These are phyloP conservation scores for Byasa hedistus DNA, from an alignment of 2,888 invertebrate genomes.

Conservation along the genomic window DNA sequence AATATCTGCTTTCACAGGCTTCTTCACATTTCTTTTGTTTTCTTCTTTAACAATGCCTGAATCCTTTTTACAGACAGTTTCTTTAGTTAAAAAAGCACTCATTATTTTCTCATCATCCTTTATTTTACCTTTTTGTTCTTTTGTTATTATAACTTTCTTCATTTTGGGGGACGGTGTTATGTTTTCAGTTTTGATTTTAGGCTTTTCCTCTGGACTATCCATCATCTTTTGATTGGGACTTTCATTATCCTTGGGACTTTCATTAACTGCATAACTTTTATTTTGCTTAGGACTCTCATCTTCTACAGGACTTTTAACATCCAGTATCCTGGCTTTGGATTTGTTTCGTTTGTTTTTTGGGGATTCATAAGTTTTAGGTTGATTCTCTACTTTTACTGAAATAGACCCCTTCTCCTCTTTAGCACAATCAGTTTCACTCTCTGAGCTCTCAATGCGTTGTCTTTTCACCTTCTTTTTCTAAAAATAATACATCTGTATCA, in stretches of 20 bases:
- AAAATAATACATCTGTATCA: slow-evolving; percentile 15
- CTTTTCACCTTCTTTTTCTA: slow-evolving; percentile 64
- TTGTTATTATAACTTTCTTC: slow-evolving; percentile 10
- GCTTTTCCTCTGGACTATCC: slow-evolving; percentile 28
- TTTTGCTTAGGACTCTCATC: slow-evolving; percentile 32
- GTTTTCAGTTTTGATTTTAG: slow-evolving; percentile 21
- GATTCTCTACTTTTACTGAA: slow-evolving; percentile 44
- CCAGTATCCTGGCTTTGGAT: slow-evolving; percentile 6
- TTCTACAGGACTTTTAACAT: not conserved
- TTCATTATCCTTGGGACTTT: slow-evolving; percentile 32
- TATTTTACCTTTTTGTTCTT: slow-evolving; percentile 33
- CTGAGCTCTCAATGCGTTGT: slow-evolving; percentile 64
- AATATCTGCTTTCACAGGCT: slow-evolving; percentile 26
- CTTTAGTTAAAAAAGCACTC: slow-evolving; percentile 25
- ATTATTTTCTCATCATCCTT: slow-evolving; percentile 31
- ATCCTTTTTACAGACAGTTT: slow-evolving; percentile 18
- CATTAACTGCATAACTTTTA: slow-evolving; percentile 27
- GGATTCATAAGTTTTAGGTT: slow-evolving; percentile 56
- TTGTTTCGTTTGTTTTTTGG: slow-evolving; percentile 52
- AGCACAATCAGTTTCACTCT: slow-evolving; percentile 53
- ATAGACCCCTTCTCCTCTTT: slow-evolving; percentile 33
- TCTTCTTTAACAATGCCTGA: slow-evolving; percentile 26
- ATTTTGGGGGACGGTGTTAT: slow-evolving; percentile 24
- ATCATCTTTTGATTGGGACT: slow-evolving; percentile 29
- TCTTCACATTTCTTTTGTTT: slow-evolving; percentile 31